Percentiles rank a stretch among this genome's conserved stretches.
phyloP scores from a whole-genome alignment of 1,140 invertebrate species.

The Lordiphosa stackelbergi region DNA sequence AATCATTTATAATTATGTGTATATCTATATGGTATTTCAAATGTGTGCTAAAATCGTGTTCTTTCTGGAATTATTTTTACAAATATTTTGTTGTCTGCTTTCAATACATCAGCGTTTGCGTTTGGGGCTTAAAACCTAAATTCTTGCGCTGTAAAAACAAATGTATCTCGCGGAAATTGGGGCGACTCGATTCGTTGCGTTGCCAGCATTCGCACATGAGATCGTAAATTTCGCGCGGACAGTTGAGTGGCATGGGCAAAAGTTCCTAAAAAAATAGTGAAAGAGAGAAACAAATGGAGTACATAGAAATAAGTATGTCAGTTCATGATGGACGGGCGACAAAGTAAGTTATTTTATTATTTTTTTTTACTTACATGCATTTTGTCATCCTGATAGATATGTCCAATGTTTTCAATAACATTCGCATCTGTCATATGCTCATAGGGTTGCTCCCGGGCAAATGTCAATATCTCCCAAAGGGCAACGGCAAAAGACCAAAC shows the following conservation, averaged over 20 bases:
- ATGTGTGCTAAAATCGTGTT: constrained; percentile 49
- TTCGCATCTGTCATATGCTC: constrained; percentile 87
- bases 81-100: constrained; percentile 7
- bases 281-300: constrained; percentile 1
- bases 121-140: constrained; percentile 85
- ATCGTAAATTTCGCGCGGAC: constrained; percentile 94
- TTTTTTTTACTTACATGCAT: constrained; percentile 65
- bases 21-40: constrained; percentile 21
- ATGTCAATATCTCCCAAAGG: constrained; percentile 93
- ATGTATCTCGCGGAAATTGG: constrained; percentile 93
- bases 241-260: constrained; percentile 87
- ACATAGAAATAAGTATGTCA: neutral
- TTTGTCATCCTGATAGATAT: constrained; percentile 83
- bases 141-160: constrained; percentile 94
- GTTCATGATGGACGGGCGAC: constrained; percentile 2
- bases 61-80: constrained; percentile 10
- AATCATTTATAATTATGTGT: constrained; percentile 24
- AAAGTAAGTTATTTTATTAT: neutral
- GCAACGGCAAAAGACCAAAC: constrained; percentile 94
- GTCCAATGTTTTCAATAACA: constrained; percentile 87
- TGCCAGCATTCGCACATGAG: constrained; percentile 97
- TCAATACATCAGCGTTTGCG: constrained; percentile 60
- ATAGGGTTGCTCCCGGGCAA: constrained; percentile 89
- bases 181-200: constrained; percentile 88
- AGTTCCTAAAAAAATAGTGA: constrained; percentile 80